These are phyloP conservation scores for Pachliopta kotzebuea DNA, from an alignment of 2,888 invertebrate species.

Conservation along the genomic window DNA sequence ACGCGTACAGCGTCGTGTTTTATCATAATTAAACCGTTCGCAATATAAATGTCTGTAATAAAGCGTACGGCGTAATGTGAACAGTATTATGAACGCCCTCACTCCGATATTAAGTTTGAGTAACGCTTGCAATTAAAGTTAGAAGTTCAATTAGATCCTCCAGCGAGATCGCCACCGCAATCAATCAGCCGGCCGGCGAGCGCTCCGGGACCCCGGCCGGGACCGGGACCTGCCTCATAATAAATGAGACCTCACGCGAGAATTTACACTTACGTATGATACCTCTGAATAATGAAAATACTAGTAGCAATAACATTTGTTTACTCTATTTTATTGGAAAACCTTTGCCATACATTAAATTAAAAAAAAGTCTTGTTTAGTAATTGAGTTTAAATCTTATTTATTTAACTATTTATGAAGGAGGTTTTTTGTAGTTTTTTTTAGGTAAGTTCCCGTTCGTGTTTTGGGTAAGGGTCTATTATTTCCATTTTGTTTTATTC, in stretches of 20 bases:
- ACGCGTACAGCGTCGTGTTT: slow-evolving; percentile 8
- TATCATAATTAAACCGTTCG: slow-evolving; percentile 26
- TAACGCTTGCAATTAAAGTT: slow-evolving; percentile 41
- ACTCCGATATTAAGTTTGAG: slow-evolving; percentile 26
- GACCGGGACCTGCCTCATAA: slow-evolving; percentile 49
- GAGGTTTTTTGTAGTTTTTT: too few species aligned
- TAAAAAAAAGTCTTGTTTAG: too few species aligned
- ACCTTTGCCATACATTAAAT: too few species aligned
- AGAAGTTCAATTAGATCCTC: slow-evolving; percentile 45
- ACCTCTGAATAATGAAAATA: slow-evolving; percentile 25
- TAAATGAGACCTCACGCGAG: slow-evolving; percentile 51
- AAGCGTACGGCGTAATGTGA: slow-evolving; percentile 25
- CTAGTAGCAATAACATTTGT: slow-evolving; percentile 1
- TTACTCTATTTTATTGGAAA: neutral
- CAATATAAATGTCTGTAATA: slow-evolving; percentile 29
- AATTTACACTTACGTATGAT: slow-evolving; percentile 36
- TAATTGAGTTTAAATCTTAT: too few species aligned
- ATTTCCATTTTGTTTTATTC: too few species aligned
- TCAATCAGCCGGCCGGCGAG: slow-evolving; percentile 51
- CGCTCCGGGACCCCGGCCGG: slow-evolving; percentile 35
- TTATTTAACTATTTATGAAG: too few species aligned
- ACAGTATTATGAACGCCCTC: slow-evolving; percentile 20
- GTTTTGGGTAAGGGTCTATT: too few species aligned
- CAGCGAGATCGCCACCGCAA: slow-evolving; percentile 42
- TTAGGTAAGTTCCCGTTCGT: too few species aligned